Evolutionary conservation across 2,113 vertebrate genomes (phyloP), one percentile per base, ranked within the genome.

Genomic region (Rousettus leschenaultii): DNA sequence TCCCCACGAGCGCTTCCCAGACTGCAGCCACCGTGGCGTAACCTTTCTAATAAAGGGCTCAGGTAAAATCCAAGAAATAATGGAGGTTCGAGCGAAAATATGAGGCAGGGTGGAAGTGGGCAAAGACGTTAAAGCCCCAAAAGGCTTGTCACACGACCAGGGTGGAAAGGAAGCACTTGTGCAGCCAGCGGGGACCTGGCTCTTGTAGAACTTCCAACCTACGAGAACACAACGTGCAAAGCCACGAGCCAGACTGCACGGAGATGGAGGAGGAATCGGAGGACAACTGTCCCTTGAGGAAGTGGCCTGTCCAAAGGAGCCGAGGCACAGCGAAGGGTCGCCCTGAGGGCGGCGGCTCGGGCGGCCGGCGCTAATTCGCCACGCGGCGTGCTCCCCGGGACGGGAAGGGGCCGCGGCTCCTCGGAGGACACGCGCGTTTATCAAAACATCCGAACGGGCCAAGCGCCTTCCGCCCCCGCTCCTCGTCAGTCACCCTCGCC

Each of bases 391-490:
- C 48, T 53, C 40, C 87, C 21, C 40, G 33, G 38, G 14, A 68
- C 38, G 33, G 33, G 48, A 90, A 90, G 63, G 40, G 55, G 19
- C 24, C 30, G 48, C 5, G 43, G 63, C 55, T 95, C 86, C 79
- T 94, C 77, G 16, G 90, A 94, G 84, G 77, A 51, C 18, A 48
- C 11, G 6, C 6, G 78, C 51, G 43, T 86, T 83, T 89, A 53
- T 78, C 78, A 89, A 94, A 95, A 92, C 30, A 74, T 74, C 97
- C 15, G 57, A 15, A 48, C 89, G 33, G 61, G 7, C 79, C 79
- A 89, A 74, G 30, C 55, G 12, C 13, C 24, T 82, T 45, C 14
- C 7, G 24, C 1, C 26, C 33, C n/a, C 40, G 26, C n/a, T 65
- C 26, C 48, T 86, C 68, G 89, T 48, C 48, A 45, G 75, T 91